Conservation (phyloP, 2,888 invertebrate genomes). For the Ypsolopha sequella region DNA sequence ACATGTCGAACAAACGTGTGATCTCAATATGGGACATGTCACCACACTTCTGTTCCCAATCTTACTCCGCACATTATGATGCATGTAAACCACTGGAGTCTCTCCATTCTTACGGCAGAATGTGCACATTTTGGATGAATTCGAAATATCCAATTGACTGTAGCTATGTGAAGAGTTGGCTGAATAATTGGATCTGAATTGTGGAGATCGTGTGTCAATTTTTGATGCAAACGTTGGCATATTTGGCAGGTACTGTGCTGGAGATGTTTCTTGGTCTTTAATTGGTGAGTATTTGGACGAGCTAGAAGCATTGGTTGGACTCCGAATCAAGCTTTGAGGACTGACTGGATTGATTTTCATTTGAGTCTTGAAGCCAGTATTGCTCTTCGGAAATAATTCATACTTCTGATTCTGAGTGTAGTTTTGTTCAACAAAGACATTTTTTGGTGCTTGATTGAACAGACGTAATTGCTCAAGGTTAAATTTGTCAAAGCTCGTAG, state of each 20-base stretch:
- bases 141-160: no score
- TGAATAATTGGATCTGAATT: background rate
- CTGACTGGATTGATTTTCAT: constrained; percentile 12
- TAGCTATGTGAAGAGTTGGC: constrained; percentile 6
- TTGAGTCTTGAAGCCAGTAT: constrained; percentile 24
- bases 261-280: background rate
- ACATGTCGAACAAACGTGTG: constrained; percentile 44
- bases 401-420: constrained; percentile 19
- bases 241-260: background rate
- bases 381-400: constrained; percentile 43
- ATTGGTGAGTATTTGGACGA: constrained; percentile 9
- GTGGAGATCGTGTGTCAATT: background rate
- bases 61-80: constrained; percentile 40
- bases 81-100: constrained; percentile 44
- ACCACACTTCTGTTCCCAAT: constrained; percentile 35
- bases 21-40: constrained; percentile 49
- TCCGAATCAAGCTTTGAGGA: no score
- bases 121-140: constrained; percentile 32
- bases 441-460: constrained; percentile 18
- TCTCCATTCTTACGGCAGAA: constrained; percentile 61
- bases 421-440: constrained; percentile 6
- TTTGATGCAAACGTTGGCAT: background rate
- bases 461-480: constrained; percentile 4
- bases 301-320: constrained; percentile 8
- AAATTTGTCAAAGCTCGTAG: constrained; percentile 1